Percentiles rank a stretch among this genome's conserved stretches.
These are phyloP conservation scores for Drosophila koepferae DNA, from an alignment of 2,888 invertebrate species.

Conservation along the genomic window DNA sequence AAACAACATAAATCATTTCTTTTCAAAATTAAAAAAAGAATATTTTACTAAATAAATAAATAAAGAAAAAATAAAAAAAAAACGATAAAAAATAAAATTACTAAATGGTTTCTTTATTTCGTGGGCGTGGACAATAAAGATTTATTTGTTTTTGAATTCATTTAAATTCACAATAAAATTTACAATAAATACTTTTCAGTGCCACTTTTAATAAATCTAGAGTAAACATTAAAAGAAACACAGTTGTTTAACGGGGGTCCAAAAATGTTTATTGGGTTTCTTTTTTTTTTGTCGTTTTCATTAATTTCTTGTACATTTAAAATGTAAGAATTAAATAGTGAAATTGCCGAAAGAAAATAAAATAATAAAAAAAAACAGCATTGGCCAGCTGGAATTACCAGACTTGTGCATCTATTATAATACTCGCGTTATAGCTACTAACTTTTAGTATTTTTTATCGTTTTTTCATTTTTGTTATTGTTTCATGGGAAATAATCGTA, in stretches of 20 bases:
- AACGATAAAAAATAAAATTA: conserved; percentile 60
- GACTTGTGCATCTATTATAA: conserved; percentile 44
- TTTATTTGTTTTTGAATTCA: neutral
- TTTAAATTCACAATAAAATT: no score
- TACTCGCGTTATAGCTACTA: conserved; percentile 46
- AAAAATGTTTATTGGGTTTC: conserved; percentile 70
- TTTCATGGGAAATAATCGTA: conserved; percentile 47
- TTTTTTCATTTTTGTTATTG: conserved; percentile 36
- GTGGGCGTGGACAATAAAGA: neutral
- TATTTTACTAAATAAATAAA: conserved; percentile 82
- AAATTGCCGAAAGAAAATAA: conserved; percentile 10
- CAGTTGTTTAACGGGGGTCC: conserved; percentile 62
- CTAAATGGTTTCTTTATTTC: conserved; percentile 6
- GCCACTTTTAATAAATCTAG: no score
- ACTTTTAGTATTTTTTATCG: conserved; percentile 27
- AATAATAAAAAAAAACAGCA: conserved; percentile 31
- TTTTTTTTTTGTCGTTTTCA: conserved; percentile 42
- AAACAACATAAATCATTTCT: conserved; percentile 60
- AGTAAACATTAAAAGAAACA: neutral
- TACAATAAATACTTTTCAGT: neutral
- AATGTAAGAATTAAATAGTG: conserved; percentile 64
- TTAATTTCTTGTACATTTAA: conserved; percentile 68
- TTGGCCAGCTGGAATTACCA: conserved; percentile 25
- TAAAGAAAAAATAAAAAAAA: conserved; percentile 66
- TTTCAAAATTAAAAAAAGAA: conserved; percentile 59